Base-by-base conservation (phyloP, 2,113 vertebrate genomes). In the Geococcyx californianus region DNA sequence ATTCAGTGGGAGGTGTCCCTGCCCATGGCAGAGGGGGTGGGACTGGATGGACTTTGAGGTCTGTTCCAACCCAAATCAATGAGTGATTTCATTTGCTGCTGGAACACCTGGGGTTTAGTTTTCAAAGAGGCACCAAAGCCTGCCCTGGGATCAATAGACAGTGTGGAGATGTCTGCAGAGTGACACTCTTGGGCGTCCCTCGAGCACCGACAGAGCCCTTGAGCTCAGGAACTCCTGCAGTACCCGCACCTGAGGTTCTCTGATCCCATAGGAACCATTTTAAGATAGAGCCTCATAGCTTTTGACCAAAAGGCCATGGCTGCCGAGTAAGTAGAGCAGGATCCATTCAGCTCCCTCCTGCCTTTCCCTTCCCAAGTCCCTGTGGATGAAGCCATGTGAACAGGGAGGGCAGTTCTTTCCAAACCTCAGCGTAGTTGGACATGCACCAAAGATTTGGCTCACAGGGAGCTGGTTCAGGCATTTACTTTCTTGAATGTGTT, bases 331-430 rank as follows among this genome's bases (percentile, higher is more conserved):
- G 28, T 8, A 7, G 7, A 47, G 40, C n/a, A 2, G 40, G 26
- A 16, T 42, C 51, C 3, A 0, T 8, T 28, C 1, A 2, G 16
- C 3, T 68, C 25, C 62, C 72, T 67, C 42, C 44, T 19, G 7
- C 31, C 24, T 67, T 52, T 67, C 44, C 44, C 36, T 51, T 20
- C 36, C 25, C 0, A 29, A 16, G 20, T 16, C 52, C 16, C 73
- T 25, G 72, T 34, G n/a, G 36, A n/a, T 15, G 72, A 60, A 36
- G 54, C 19, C 19, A 16, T 44, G 16, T 7, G 54, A 52, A 26
- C 3, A 23, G 52, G n/a, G 28, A 66, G 60, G 70, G 52, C 16
- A 12, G 28, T 9, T 11, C 11, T n/a, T 45, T 49, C 5, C 81
- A 13, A 55, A 4, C 42, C 10, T 29, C 72, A 34, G 44, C 1